phyloP scores from a whole-genome alignment of 2,888 invertebrate genomes.

The Aleiodes leptofemur region DNA sequence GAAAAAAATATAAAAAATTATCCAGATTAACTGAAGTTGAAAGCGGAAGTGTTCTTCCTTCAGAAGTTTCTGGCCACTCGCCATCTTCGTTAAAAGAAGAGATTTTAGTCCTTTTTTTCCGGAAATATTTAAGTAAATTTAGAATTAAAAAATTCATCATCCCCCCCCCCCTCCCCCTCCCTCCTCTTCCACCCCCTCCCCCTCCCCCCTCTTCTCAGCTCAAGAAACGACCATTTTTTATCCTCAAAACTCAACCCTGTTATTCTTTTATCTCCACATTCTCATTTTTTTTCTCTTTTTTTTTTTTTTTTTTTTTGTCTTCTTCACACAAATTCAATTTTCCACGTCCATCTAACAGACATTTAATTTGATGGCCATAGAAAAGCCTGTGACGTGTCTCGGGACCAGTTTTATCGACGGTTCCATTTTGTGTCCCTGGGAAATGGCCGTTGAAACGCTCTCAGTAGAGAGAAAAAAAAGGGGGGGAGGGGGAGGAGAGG shows the following conservation, averaged over 20 bases:
- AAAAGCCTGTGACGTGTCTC: constrained; percentile 37
- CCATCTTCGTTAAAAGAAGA: no score
- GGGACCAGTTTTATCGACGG: constrained; percentile 36
- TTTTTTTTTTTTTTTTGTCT: background rate
- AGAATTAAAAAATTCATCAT: no score
- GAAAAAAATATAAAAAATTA: no score
- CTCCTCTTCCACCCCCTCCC: no score
- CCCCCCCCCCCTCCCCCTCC: no score
- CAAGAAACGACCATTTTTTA: constrained; percentile 10
- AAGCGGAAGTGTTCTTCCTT: no score
- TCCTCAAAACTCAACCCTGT: background rate
- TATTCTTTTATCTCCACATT: background rate
- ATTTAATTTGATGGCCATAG: constrained; percentile 43
- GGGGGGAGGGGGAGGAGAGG: background rate
- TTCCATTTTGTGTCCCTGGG: background rate
- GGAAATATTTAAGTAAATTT: no score
- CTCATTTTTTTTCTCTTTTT: constrained; percentile 10
- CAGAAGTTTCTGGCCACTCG: no score
- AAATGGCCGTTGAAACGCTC: constrained; percentile 19
- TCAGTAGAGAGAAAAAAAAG: constrained; percentile 8
- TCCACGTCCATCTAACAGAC: constrained; percentile 31
- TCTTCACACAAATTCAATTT: constrained; percentile 36
- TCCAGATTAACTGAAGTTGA: no score
- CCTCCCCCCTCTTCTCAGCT: no score
- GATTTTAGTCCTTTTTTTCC: no score